Conservation (phyloP, 2,797 vertebrate species). For the Lacerta viridis region DNA sequence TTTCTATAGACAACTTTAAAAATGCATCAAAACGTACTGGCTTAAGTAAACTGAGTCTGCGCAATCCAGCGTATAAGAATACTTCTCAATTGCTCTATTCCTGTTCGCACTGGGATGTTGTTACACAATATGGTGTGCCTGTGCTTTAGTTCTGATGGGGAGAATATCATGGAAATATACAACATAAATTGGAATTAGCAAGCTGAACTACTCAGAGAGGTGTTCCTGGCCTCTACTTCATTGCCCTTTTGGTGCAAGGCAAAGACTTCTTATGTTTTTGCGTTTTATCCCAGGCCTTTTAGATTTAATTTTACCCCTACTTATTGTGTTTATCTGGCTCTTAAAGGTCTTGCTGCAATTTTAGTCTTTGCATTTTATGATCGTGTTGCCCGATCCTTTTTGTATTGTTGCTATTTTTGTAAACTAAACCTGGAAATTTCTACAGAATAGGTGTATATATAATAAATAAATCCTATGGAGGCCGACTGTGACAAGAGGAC, state of each 20-base stretch:
- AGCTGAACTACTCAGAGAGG: constrained; percentile 9
- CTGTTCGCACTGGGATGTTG: constrained; percentile 11
- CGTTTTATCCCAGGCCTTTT: constrained; percentile 4
- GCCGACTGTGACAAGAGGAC: not conserved
- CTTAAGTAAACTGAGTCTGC: constrained; percentile 1
- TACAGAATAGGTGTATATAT: not conserved
- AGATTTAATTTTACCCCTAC: not conserved
- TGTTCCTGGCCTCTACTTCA: not conserved
- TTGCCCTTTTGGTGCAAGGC: not conserved
- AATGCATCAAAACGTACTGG: constrained; percentile 39
- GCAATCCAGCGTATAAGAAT: constrained; percentile 23
- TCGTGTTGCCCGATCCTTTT: not conserved
- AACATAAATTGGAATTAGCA: constrained; percentile 49
- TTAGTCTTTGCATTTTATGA: not conserved
- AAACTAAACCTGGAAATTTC: not conserved
- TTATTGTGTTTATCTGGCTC: not conserved
- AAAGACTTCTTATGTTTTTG: not conserved
- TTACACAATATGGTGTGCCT: not conserved
- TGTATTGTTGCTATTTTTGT: not conserved
- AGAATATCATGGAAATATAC: constrained; percentile 36
- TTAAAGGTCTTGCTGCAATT: not conserved
- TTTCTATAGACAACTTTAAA: constrained; percentile 44
- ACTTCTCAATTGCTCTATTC: not conserved
- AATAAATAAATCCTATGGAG: not conserved
- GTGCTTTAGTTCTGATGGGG: constrained; percentile 7